A percentile compares a stretch with the other conserved stretches of the same genome.
Evolutionary conservation across 2,797 vertebrate species (phyloP).

Genomic region (Myiothlypis coronata): DNA sequence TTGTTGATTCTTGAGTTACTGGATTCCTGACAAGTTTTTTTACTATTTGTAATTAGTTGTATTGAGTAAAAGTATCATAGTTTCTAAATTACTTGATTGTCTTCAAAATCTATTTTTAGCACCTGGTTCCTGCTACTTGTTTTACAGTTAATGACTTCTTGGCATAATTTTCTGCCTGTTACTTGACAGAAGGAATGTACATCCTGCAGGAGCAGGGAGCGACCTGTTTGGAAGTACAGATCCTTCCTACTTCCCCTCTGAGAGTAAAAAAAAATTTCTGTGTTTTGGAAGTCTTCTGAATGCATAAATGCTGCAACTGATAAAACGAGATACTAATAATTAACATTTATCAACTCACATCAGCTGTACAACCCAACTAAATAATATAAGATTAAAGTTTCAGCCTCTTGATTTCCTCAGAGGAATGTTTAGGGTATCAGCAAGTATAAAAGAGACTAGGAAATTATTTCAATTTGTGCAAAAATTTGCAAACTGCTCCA

Average conservation of each 20-base stretch:
- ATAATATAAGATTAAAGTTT: neutral
- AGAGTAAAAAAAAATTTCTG: neutral
- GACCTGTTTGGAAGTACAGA: neutral
- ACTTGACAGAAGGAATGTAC: neutral
- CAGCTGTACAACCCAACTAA: neutral
- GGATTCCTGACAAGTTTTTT: conserved; percentile 9
- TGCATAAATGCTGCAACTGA: neutral
- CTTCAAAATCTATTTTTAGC: conserved; percentile 17
- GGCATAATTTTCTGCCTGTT: conserved; percentile 5
- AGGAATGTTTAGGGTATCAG: neutral
- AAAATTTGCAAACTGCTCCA: neutral
- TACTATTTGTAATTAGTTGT: neutral
- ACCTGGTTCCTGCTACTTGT: neutral
- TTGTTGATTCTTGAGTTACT: neutral
- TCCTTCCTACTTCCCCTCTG: neutral
- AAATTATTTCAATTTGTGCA: neutral
- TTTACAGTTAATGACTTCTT: conserved; percentile 27
- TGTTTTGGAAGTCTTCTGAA: neutral
- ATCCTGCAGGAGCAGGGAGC: neutral
- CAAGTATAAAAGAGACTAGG: neutral
- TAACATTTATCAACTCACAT: neutral
- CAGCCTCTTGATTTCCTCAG: neutral
- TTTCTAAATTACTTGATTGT: conserved; percentile 26
- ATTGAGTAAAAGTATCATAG: neutral
- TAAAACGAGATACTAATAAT: neutral